Evolutionary conservation across 2,113 vertebrate species (phyloP).

Genomic region (Labeo rohita): DNA sequence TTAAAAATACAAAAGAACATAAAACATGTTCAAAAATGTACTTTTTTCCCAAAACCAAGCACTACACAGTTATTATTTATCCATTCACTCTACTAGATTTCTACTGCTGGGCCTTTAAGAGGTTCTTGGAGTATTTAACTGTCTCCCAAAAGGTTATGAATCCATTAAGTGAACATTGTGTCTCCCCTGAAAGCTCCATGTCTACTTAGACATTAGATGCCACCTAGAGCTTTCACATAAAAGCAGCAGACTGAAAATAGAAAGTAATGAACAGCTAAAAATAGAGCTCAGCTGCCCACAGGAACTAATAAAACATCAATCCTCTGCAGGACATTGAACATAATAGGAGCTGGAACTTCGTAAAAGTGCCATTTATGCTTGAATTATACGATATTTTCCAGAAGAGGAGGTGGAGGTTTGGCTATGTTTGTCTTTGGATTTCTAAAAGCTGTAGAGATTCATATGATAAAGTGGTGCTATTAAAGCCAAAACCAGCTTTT

Average conservation of each 20-base stretch:
- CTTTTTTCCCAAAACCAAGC: not conserved
- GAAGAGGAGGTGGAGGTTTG: not conserved
- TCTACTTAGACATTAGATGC: slow-evolving; percentile 12
- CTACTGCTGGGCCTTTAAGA: not conserved
- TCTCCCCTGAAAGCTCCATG: not conserved
- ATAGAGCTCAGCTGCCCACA: not conserved
- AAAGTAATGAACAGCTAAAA: slow-evolving; percentile 18
- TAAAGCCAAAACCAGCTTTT: not conserved
- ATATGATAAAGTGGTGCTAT: not conserved
- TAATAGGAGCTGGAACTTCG: not conserved
- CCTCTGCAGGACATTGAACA: slow-evolving; percentile 7
- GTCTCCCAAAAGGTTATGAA: not conserved
- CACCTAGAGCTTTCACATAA: not conserved
- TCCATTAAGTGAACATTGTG: slow-evolving; percentile 3
- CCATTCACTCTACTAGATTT: not conserved
- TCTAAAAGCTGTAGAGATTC: not conserved
- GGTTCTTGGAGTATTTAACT: not conserved
- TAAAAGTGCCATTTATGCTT: not conserved
- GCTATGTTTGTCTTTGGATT: not conserved
- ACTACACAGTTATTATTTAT: not conserved
- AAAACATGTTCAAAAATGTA: not conserved
- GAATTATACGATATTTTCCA: not conserved
- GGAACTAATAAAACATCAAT: not conserved
- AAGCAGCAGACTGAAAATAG: not conserved
- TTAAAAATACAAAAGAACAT: not conserved